Evolutionary conservation across 2,797 vertebrate species (phyloP), one percentile per base, ranked within the genome.

Genomic region (Lagocephalus sceleratus): DNA sequence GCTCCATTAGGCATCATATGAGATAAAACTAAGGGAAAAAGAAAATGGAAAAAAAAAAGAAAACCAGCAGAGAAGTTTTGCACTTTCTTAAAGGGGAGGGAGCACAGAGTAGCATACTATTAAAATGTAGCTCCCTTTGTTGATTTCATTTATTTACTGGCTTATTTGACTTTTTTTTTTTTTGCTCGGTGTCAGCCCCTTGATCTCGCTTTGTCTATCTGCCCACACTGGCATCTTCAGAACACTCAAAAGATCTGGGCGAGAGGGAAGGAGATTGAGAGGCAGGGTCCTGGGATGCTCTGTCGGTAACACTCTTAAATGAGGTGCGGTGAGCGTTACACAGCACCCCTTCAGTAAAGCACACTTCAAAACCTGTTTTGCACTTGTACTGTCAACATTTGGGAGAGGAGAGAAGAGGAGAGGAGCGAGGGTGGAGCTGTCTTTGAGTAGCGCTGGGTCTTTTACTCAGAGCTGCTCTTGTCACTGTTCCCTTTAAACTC

Each of bases 341-440:
- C 70, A 70, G 82, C 72, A 66, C 84, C 85, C 85, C 73, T 88
- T 83, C 85, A 81, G 79, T 74, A 68, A 71, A 83, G 78, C 82
- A 52, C 74, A 83, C 88, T 90, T 91, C 87, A 91, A 91, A 91
- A 87, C 78, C 80, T 86, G 83, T 88, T 90, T 84, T 90, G 87
- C 83, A 89, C 86, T 87, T 85, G 85, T 85, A 89, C 88, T 90
- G 91, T 92, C 90, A 91, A 89, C 88, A 87, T 85, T 79, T 79
- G 87, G 87, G 78, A 80, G 81, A 63, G 51, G 71, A 78, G 68
- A 63, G 47, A 68, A 78, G 69, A 60, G 51, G 71, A 85, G 80
- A 75, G 72, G 82, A 81, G 81, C 70, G 81, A 87, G 86, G 87
- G 87, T 88, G 88, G 86, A 85, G 86, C 86, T 85, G 84, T 77